A percentile compares a stretch with the other conserved stretches of the same genome.
phyloP scores from a whole-genome alignment of 92 coral and sea anemone genomes.

The Metridium senile region DNA sequence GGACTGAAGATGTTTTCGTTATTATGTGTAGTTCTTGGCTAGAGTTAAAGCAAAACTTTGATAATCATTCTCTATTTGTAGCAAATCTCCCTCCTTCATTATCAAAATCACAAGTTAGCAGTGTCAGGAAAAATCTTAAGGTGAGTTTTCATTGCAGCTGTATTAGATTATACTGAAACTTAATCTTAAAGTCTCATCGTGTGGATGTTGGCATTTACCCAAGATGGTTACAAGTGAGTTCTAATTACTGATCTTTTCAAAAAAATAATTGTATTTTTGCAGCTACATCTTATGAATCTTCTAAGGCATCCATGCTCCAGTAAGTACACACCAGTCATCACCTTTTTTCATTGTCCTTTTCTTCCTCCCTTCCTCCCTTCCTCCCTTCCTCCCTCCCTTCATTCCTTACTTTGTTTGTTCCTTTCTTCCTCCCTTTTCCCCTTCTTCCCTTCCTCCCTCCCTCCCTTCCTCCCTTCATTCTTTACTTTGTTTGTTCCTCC shows the following conservation, averaged over 20 bases:
- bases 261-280: conserved; percentile 19
- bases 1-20: too few species aligned
- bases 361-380: background rate
- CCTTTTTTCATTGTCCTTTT: too few species aligned
- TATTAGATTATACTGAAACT: background rate
- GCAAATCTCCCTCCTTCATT: conserved; percentile 96
- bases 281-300: conserved; percentile 96
- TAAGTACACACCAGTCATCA: conserved; percentile 19
- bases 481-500: background rate
- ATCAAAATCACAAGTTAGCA: conserved; percentile 98
- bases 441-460: background rate
- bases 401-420: background rate
- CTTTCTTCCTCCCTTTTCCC: background rate
- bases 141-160: conserved; percentile 24
- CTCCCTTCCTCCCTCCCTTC: background rate
- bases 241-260: background rate
- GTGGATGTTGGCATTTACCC: too few species aligned
- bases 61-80: too few species aligned
- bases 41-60: too few species aligned
- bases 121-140: conserved; percentile 96
- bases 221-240: background rate
- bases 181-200: background rate
- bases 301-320: conserved; percentile 91
- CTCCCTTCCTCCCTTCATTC: background rate
- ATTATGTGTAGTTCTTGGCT: too few species aligned